Base-by-base conservation (phyloP, 2,888 invertebrate genomes). In the Abrostola triplasia region DNA sequence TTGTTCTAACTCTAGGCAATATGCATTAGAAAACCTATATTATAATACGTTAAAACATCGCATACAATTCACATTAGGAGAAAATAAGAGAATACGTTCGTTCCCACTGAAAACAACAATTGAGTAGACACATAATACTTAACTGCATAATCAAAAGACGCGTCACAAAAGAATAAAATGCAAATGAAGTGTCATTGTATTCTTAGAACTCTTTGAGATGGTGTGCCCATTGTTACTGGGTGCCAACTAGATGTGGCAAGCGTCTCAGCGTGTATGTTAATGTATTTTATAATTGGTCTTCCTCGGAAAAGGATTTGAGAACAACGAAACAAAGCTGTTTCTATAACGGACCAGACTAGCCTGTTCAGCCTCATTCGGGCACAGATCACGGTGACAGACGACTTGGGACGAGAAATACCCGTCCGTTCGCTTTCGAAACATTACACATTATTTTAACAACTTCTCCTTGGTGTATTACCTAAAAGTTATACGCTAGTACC, bases 361-460 rank as follows among this genome's bases (percentile, higher is more conserved):
- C 61, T 61, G 53, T 62, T 61, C 69, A 73, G 60, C 59, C 65
- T 63, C 62, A 67, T 76, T 78, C 70, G 67, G 58, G 42, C 65
- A 71, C 70, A 64, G 67, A 76, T 67, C 73, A 74, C 72, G 42
- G 55, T 60, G 70, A 70, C 75, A 76, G 53, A 55, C 37, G 51
- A 47, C 60, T 64, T 47, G 5, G 24, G 49, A 65, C 52, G 61
- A 72, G 64, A 69, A 62, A 63, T 59, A 67, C 50, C 52, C 48
- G 53, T 67, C 40, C 37, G 38, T 57, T 74, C 44, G 53, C 66
- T 76, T 76, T 73, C 73, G 59, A 66, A 71, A 66, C 41, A 54
- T 53, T 48, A 9, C 41, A 37, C 11, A 10, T 44, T n/a, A 50
- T 53, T 48, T 48, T 40, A 13, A 58, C 42, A 6, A 36, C 40